Evolutionary conservation across 2,888 invertebrate genomes (phyloP).

Genomic region (Cheilosia vernalis): DNA sequence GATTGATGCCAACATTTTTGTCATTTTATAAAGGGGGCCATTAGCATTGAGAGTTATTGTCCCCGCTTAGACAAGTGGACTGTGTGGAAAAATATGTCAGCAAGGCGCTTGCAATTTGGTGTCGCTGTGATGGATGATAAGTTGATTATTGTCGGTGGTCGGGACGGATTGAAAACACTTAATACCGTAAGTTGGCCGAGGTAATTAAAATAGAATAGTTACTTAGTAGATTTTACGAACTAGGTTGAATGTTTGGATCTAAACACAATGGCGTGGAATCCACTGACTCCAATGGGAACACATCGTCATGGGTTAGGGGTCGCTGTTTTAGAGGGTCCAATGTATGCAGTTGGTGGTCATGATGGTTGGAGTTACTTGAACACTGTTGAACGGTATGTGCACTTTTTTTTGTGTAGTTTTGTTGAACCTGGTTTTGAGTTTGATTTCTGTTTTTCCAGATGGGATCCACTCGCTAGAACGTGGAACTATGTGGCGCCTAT

Average conservation of each 20-base stretch:
- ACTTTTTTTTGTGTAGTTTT: slow-evolving; percentile 1
- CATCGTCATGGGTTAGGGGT: slow-evolving; percentile 93
- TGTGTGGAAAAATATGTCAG: slow-evolving; percentile 82
- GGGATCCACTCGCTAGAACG: slow-evolving; percentile 93
- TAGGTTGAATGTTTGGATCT: slow-evolving; percentile 94
- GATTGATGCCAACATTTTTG: not conserved
- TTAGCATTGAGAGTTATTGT: slow-evolving; percentile 93
- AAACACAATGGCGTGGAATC: slow-evolving; percentile 90
- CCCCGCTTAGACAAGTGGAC: slow-evolving; percentile 83
- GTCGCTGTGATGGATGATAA: slow-evolving; percentile 93
- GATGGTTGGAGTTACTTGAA: slow-evolving; percentile 94
- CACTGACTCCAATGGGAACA: slow-evolving; percentile 94
- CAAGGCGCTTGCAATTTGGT: slow-evolving; percentile 93
- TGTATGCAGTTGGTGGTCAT: slow-evolving; percentile 98
- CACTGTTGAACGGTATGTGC: slow-evolving; percentile 90
- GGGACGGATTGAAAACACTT: slow-evolving; percentile 97
- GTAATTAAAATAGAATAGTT: not conserved
- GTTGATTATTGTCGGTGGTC: slow-evolving; percentile 93
- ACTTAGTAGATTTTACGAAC: not conserved
- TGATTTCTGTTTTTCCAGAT: slow-evolving; percentile 83
- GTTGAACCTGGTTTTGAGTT: slow-evolving; percentile 4
- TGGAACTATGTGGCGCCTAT: slow-evolving; percentile 97
- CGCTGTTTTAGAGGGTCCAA: slow-evolving; percentile 89
- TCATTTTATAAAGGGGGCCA: slow-evolving; percentile 86
- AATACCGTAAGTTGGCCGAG: slow-evolving; percentile 86